These are phyloP conservation scores for Psylliodes chrysocephalus DNA, from an alignment of 2,888 invertebrate species.

Conservation along the genomic window DNA sequence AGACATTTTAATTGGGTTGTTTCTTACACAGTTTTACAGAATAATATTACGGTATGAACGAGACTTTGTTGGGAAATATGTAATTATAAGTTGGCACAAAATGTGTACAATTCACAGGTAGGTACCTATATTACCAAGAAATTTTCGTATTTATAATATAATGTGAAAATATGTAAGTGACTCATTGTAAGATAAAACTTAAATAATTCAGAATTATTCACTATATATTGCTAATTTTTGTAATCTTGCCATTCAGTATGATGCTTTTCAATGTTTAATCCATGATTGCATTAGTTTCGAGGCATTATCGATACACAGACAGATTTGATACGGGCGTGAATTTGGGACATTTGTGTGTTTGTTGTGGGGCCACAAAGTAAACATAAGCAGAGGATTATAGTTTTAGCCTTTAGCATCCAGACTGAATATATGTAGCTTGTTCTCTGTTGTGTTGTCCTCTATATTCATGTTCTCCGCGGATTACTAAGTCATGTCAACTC, in stretches of 20 bases:
- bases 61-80: too few relatives aligned
- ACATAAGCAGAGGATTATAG: conserved; percentile 34
- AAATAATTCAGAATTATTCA: too few relatives aligned
- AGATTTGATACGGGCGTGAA: conserved; percentile 1
- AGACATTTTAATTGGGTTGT: too few relatives aligned
- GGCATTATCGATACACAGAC: not conserved
- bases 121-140: too few relatives aligned
- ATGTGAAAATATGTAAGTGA: too few relatives aligned
- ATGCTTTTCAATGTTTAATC: not conserved
- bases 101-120: too few relatives aligned
- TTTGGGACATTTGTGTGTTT: conserved; percentile 31
- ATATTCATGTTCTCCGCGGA: conserved; percentile 2
- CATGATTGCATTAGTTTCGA: not conserved
- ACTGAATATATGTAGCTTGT: not conserved
- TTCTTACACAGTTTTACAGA: too few relatives aligned
- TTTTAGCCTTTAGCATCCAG: conserved; percentile 8
- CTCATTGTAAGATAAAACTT: too few relatives aligned
- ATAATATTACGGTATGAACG: too few relatives aligned
- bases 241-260: not conserved
- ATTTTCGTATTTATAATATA: too few relatives aligned
- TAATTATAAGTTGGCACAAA: too few relatives aligned
- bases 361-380: conserved; percentile 27
- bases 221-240: not conserved
- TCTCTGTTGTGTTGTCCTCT: not conserved
- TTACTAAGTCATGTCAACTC: not conserved